Evolutionary conservation across 2,797 vertebrate species (phyloP).

Genomic region (Lepus oiostolus): DNA sequence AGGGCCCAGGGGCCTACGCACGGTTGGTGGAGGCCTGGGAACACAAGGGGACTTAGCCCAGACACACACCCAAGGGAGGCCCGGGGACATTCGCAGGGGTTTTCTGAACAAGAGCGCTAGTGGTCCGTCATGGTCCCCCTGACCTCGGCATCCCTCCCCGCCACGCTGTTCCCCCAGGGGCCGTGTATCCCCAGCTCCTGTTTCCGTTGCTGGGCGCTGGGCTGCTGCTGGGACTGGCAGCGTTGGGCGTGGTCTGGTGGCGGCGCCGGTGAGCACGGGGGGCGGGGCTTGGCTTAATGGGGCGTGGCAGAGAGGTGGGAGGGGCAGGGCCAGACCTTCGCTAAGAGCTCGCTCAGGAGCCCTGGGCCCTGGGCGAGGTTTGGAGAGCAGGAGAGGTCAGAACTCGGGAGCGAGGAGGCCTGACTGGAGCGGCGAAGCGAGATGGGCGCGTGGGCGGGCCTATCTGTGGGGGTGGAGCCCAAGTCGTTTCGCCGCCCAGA

Average conservation of each 20-base stretch:
- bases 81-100: too few relatives aligned
- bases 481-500: neutral
- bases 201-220: conserved; percentile 58
- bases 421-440: neutral
- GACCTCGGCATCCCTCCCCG: neutral
- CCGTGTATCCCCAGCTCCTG: conserved; percentile 57
- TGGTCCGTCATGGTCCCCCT: neutral
- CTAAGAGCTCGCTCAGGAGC: neutral
- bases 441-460: neutral
- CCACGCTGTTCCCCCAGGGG: conserved; percentile 25
- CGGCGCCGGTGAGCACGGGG: conserved; percentile 66
- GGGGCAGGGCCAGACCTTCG: neutral
- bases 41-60: neutral
- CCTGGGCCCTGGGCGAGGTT: neutral
- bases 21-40: conserved; percentile 56
- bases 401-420: neutral
- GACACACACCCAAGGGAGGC: neutral
- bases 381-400: neutral
- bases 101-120: neutral
- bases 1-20: neutral
- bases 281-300: neutral
- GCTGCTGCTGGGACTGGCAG: conserved; percentile 66
- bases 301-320: neutral
- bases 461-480: neutral
- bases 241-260: conserved; percentile 66